These are phyloP conservation scores for Buceros bicornis DNA, from an alignment of 2,797 vertebrate genomes.

Conservation along the genomic window DNA sequence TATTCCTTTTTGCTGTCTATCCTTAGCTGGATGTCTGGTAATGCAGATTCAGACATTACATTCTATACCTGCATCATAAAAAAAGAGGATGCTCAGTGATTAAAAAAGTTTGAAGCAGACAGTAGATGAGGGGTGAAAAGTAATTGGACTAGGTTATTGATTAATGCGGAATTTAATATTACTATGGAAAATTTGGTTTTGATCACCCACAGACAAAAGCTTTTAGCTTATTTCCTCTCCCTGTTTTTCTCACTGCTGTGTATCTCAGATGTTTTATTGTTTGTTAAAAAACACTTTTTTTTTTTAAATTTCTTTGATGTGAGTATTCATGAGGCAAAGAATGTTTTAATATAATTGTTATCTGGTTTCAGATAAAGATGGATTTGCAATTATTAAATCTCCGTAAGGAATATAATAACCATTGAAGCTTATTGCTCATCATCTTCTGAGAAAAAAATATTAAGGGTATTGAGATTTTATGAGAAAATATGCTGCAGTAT, in stretches of 20 bases:
- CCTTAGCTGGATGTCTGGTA: background rate
- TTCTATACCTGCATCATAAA: background rate
- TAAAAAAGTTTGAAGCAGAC: background rate
- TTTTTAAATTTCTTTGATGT: background rate
- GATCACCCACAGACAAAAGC: background rate
- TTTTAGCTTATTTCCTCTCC: background rate
- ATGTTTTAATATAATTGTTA: background rate
- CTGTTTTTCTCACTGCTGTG: background rate
- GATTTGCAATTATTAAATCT: background rate
- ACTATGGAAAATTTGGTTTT: background rate
- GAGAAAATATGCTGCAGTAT: background rate
- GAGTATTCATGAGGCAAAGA: background rate
- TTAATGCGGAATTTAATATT: background rate
- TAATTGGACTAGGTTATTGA: background rate
- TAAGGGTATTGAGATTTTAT: background rate
- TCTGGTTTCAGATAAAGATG: background rate
- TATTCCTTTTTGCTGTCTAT: background rate
- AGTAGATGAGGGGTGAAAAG: background rate
- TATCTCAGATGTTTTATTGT: background rate
- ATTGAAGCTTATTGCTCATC: background rate
- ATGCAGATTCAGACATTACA: background rate
- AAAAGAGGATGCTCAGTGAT: background rate
- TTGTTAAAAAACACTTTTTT: background rate
- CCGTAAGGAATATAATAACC: background rate
- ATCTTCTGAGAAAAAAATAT: background rate